Base-by-base conservation (phyloP, 2,797 vertebrate genomes). In the Nannoperca obscura region DNA sequence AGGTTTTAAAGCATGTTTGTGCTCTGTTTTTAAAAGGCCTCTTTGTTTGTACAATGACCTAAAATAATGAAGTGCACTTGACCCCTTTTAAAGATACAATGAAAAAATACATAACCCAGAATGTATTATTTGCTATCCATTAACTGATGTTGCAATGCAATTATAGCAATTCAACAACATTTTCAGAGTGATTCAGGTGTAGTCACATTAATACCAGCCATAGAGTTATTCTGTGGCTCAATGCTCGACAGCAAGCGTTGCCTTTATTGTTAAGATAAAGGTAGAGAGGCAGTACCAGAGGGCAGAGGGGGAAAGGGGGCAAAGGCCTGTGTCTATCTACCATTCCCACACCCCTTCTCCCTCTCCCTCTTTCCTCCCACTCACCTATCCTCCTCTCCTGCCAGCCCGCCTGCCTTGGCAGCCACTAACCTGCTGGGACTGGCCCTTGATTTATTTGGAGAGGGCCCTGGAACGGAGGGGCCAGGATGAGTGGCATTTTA, bases 401-500 rank as follows among this genome's bases (percentile, higher is more conserved):
- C 82, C 87, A 82, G 70, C 83, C 74, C 55, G 52, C 79, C 85
- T 81, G 85, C 82, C 82, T 86, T 90, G 90, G 90, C 91, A 89
- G 87, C 77, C 69, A 24, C 85, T 90, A 88, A 88, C 93, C 93
- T 92, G 85, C 85, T 83, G 93, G 92, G 93, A 93, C 91, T 65
- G 20, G 88, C 89, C 84, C 88, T 90, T 95, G 93, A 95, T 96
- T 95, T 95, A 95, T 95, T 94, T 94, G 89, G 93, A 94, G 89
- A 89, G 91, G 85, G 86, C 79, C 82, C 85, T 76, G 88, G 90
- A 92, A 92, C 66, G 68, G 80, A 90, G 86, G 86, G 85, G 80
- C 86, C 83, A 66, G 91, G 91, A 94, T 95, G 95, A 96, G 93
- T 95, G 95, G 94, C 95, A 92, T 94, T 95, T 96, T 95, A 96